Evolutionary conservation across 2,113 vertebrate genomes (phyloP).

Genomic region (Crypturellus undulatus): DNA sequence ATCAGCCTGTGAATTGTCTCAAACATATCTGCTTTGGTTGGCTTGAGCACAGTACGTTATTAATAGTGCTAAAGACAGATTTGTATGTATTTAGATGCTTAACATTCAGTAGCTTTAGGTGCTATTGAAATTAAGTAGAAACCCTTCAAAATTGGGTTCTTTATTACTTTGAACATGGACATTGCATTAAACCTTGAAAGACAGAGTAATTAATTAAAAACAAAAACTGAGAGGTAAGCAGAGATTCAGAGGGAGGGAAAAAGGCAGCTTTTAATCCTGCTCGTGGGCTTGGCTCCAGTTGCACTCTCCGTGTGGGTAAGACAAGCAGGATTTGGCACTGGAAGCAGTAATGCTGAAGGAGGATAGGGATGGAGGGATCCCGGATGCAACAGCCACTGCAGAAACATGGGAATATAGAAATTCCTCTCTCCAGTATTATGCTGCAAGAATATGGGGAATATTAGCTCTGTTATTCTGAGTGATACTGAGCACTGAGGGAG

Average conservation of each 20-base stretch:
- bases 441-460: not conserved
- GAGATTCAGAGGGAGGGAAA: not conserved
- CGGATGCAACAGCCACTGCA: not conserved
- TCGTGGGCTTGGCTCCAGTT: slow-evolving; percentile 47
- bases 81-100: slow-evolving; percentile 12
- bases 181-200: not conserved
- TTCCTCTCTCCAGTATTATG: not conserved
- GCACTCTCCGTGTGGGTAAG: not conserved
- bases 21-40: not conserved
- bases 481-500: not conserved
- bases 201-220: not conserved
- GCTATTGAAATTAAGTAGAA: not conserved
- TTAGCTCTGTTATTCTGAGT: not conserved
- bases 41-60: not conserved
- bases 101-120: not conserved
- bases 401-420: not conserved
- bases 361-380: not conserved
- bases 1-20: not conserved
- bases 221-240: not conserved
- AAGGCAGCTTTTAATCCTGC: slow-evolving; percentile 21
- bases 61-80: slow-evolving; percentile 8
- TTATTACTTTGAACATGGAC: not conserved
- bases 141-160: not conserved
- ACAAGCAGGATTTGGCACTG: slow-evolving; percentile 19
- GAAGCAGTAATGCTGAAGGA: not conserved